Evolutionary conservation across 1,140 invertebrate genomes (phyloP), one percentile per base, ranked within the genome.

Genomic region (Phthorimaea operculella): DNA sequence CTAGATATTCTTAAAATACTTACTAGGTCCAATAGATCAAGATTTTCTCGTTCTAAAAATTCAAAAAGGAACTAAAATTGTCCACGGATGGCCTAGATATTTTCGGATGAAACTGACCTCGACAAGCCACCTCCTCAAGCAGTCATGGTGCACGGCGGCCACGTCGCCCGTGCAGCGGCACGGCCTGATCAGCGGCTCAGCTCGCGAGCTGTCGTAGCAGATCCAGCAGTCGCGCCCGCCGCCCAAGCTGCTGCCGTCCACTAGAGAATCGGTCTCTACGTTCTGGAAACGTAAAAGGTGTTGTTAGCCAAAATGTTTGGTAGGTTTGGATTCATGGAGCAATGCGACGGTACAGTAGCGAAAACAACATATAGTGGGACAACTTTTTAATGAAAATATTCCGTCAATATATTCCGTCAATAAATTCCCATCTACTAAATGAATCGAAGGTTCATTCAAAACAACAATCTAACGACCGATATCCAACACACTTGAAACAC

Each of bases 161-260:
- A 97, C 93, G 81, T 97, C 96, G 3, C 96, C 96, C 55, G 93
- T 92, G 81, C 96, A 98, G 48, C 91, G 89, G 71, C 96, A 98
- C 1, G 96, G 96, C 60, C 95, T 91, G 73, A 98, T 97, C 18
- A 97, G 85, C 4, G 93, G 91, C 76, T 96, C 94, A 3, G 87
- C 87, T 55, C 92, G 89, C 6, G 96, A 90, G 53, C 85, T 88
- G 79, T 98, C 96, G 70, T 97, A 97, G 82, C 95, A 98, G 68
- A 98, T 97, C 94, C 94, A 98, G 83, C 96, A 98, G 72, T 96
- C 95, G 73, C 80, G 80, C 0, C 57, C 57, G 4, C 77, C 78
- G 0, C 78, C 74, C 50, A 78, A 72, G 52, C 76, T 76, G 53
- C 79, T 76, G 52, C 76, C 75, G 53, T 77, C 78, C 18, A 89